A percentile compares a stretch with the other conserved stretches of the same genome.
phyloP scores from a whole-genome alignment of 2,113 vertebrate genomes.

The Scortum barcoo region DNA sequence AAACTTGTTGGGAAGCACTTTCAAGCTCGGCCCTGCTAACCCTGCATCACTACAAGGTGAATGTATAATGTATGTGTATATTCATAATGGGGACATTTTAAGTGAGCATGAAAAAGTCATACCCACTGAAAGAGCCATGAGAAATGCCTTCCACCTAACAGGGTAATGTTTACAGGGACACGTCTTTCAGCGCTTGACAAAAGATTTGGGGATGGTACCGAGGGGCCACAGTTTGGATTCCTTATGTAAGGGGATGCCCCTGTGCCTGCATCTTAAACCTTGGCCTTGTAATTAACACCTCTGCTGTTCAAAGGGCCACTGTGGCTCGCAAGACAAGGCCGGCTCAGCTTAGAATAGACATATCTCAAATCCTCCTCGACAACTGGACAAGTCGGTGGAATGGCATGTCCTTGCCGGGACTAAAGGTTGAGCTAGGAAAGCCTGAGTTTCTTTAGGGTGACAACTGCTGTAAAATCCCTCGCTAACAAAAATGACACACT shows the following conservation, averaged over 20 bases:
- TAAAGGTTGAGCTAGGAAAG: not conserved
- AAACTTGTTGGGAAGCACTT: not conserved
- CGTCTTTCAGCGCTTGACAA: slow-evolving; percentile 37
- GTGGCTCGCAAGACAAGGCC: slow-evolving; percentile 38
- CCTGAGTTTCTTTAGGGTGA: not conserved
- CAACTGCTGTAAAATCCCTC: not conserved
- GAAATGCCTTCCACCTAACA: not conserved
- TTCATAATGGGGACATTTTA: not conserved
- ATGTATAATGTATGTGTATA: no score
- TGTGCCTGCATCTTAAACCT: slow-evolving; percentile 40
- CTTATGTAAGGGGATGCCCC: slow-evolving; percentile 36
- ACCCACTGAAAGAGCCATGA: not conserved
- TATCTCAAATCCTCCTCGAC: slow-evolving; percentile 56
- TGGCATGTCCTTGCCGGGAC: not conserved
- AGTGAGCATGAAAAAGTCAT: not conserved
- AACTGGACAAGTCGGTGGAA: slow-evolving; percentile 57
- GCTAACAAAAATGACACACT: not conserved
- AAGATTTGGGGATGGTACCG: not conserved
- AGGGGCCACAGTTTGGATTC: slow-evolving; percentile 29
- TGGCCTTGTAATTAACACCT: slow-evolving; percentile 48
- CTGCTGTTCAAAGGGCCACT: slow-evolving; percentile 12
- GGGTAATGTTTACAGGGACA: not conserved
- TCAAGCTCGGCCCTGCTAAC: not conserved
- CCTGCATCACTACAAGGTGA: not conserved
- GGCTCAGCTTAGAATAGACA: slow-evolving; percentile 72